Percentiles rank a stretch among this genome's conserved stretches.
Conservation (phyloP, 1,140 invertebrate genomes). For the Protaetia brevitarsis region DNA sequence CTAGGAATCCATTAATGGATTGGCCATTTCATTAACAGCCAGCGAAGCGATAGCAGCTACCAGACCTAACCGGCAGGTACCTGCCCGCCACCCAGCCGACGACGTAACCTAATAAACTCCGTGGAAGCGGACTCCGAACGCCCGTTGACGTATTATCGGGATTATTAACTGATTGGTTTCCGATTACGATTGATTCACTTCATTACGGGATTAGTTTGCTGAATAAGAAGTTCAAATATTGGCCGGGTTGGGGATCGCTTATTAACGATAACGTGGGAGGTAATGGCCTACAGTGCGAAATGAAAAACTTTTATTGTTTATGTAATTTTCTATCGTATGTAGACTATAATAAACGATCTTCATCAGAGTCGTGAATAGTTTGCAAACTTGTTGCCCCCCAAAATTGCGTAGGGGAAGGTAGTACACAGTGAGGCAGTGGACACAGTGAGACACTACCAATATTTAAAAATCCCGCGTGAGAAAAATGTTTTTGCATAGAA, state of each 20-base stretch:
- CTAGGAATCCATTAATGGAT: constrained; percentile 34
- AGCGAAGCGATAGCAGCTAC: background rate
- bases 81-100: constrained; percentile 27
- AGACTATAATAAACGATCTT: no score
- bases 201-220: constrained; percentile 25
- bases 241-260: background rate
- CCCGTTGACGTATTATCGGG: constrained; percentile 36
- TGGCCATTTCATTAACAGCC: constrained; percentile 35
- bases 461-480: no score
- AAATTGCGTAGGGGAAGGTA: no score
- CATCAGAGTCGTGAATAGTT: no score
- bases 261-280: background rate
- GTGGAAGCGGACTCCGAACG: constrained; percentile 3
- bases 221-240: constrained; percentile 21
- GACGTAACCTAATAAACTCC: constrained; percentile 34
- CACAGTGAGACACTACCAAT: no score
- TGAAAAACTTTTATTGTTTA: constrained; percentile 15
- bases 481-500: no score
- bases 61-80: no score
- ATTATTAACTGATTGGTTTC: constrained; percentile 47
- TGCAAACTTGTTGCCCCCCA: no score
- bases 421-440: no score
- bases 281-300: background rate
- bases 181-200: constrained; percentile 42
- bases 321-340: constrained; percentile 11